These are phyloP conservation scores for Sisyra nigra DNA, from an alignment of 2,888 invertebrate genomes.

Conservation along the genomic window DNA sequence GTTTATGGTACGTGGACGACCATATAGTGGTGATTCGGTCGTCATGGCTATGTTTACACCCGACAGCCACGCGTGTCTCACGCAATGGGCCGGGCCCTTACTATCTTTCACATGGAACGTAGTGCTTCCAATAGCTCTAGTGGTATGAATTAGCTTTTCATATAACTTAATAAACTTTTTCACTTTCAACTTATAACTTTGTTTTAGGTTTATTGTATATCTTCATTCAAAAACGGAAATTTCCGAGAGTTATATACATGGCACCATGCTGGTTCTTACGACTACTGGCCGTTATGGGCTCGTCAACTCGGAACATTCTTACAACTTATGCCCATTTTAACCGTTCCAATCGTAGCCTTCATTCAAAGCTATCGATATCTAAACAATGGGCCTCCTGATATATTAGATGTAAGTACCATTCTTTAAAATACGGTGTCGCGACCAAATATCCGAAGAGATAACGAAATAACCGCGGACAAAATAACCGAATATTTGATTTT, in stretches of 20 bases:
- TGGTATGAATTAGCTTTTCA: constrained; percentile 39
- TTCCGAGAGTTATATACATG: constrained; percentile 51
- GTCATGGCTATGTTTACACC: constrained; percentile 42
- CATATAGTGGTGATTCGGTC: constrained; percentile 64
- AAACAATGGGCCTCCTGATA: constrained; percentile 69
- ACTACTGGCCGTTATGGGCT: constrained; percentile 69
- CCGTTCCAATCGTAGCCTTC: constrained; percentile 55
- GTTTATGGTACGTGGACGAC: constrained; percentile 71
- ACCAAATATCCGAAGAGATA: too few species aligned
- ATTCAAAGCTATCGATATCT: constrained; percentile 62
- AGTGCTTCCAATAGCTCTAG: constrained; percentile 61
- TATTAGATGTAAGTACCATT: constrained; percentile 55
- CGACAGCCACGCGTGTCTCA: constrained; percentile 27
- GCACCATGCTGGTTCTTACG: constrained; percentile 36
- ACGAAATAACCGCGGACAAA: too few species aligned
- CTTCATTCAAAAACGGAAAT: constrained; percentile 54
- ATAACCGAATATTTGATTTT: too few species aligned
- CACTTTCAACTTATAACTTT: constrained; percentile 6
- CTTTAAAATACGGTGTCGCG: too few species aligned
- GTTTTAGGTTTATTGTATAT: constrained; percentile 41
- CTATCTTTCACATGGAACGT: constrained; percentile 81
- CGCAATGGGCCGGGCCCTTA: constrained; percentile 47
- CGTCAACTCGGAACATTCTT: constrained; percentile 58
- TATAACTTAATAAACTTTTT: background rate
- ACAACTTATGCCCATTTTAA: constrained; percentile 61